Evolutionary conservation across 2,113 vertebrate genomes (phyloP), one percentile per base, ranked within the genome.

Genomic region (Myotis brandtii): DNA sequence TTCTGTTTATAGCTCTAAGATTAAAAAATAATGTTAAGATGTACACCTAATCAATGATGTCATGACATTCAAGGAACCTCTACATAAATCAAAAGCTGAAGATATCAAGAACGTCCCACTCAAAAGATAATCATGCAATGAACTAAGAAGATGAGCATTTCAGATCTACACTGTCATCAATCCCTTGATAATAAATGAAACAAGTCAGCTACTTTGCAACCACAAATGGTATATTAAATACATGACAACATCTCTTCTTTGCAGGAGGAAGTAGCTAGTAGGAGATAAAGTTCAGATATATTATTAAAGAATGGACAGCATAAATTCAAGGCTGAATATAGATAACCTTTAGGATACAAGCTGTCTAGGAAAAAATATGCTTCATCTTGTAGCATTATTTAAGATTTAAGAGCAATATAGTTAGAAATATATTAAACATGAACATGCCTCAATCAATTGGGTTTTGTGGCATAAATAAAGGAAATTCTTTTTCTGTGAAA

Each of bases 281-380:
- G 91, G 92, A 98, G 97, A 98, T 97, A 97, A 98, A 98, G 95
- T 97, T 97, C 94, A 98, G 93, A 97, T 97, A 97, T 87, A 94
- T 98, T 98, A 98, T 96, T 98, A 97, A 98, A 98, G 93, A 98
- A 97, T 50, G 59, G 96, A 98, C 93, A 98, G 95, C 97, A 97
- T 98, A 98, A 98, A 97, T 96, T 96, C 94, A 9, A 86, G 84
- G 96, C 92, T 96, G 95, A 97, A 96, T 95, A 91, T 27, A 98
- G 96, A 98, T 98, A 97, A 98, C 95, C 95, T 98, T 98, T 98
- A 86, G 93, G 97, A 98, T 90, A 97, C 84, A 97, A 98, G 91
- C 95, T 96, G 96, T 96, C 97, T 95, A 98, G 95, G 87, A 96
- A 93, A 95, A 98, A 97, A 98, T 98, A 98, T 96, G 96, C 92